Evolutionary conservation across 2,888 invertebrate species (phyloP).

Genomic region (Drosophila rubida): DNA sequence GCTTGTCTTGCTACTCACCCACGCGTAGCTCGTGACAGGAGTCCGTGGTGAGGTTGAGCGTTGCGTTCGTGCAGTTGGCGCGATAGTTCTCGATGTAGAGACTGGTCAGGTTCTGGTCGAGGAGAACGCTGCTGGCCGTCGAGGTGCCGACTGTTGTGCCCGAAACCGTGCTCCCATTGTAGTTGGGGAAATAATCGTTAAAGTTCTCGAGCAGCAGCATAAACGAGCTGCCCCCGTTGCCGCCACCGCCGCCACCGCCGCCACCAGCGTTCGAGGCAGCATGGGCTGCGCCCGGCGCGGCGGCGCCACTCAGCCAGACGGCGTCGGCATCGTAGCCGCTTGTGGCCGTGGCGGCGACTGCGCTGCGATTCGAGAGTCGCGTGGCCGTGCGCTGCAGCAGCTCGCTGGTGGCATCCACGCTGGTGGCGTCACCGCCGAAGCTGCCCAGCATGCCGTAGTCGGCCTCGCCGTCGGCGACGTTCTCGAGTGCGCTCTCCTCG

Average conservation of each 20-base stretch:
- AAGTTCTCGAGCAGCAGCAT: slow-evolving; percentile 91
- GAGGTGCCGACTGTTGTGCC: slow-evolving; percentile 77
- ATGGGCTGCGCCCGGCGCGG: background rate
- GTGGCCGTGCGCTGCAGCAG: slow-evolving; percentile 62
- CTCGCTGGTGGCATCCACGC: slow-evolving; percentile 45
- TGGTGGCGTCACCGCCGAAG: slow-evolving; percentile 51
- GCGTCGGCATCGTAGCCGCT: slow-evolving; percentile 35
- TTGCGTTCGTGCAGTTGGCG: slow-evolving; percentile 84
- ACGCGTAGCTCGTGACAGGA: slow-evolving; percentile 80
- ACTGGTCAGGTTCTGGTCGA: slow-evolving; percentile 81
- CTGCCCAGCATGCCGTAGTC: slow-evolving; percentile 76
- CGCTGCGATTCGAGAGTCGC: slow-evolving; percentile 56
- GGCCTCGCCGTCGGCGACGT: slow-evolving; percentile 68
- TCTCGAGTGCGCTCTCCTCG: slow-evolving; percentile 75
- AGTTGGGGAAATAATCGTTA: slow-evolving; percentile 90
- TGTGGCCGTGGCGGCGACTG: no score
- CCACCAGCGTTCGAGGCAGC: slow-evolving; percentile 21
- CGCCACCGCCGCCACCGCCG: slow-evolving; percentile 36
- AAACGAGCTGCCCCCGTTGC: slow-evolving; percentile 85
- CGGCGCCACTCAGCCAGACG: slow-evolving; percentile 41
- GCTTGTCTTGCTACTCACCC: slow-evolving; percentile 83
- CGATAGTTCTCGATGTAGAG: slow-evolving; percentile 81
- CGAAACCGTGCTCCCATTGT: slow-evolving; percentile 83
- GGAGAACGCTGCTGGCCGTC: slow-evolving; percentile 71
- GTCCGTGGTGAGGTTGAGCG: slow-evolving; percentile 64